Base-by-base conservation (phyloP, 1,140 invertebrate species). In the Globodera rostochiensis region DNA sequence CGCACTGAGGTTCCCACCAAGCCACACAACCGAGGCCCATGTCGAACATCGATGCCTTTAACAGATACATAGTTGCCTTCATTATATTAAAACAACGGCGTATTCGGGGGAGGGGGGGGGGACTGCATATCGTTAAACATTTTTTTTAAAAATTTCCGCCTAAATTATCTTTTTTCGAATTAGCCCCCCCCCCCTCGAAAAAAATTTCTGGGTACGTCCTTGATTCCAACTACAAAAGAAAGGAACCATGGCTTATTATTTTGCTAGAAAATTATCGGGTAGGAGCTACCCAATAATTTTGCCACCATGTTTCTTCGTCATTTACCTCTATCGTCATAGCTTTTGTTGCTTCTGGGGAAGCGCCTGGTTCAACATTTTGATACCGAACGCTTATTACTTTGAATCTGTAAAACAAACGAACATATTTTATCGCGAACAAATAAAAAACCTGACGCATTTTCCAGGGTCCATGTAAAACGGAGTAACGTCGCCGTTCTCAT, bases 381-480 rank as follows among this genome's bases (percentile, higher is more conserved):
- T 75, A 80, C 4, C 15, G n/a, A 45, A 80, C 79, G 15, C 46
- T 49, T 36, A 80, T 21, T 19, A 80, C 76, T 11, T 78, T 73
- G 53, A 80, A 80, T 49, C 79, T 80, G 57, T 6, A 15, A 57
- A 53, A 36, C 3, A 60, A 60, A 46, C 11, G 0, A 19, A 6
- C 57, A 64, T 53, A 15, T 15, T 53, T 11, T 53, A 3, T 15
- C 53, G 15, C 8, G 15, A 53, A 6, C 1, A 9, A 53, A 53
- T 53, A 64, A n/a, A 4, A 64, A 71, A 80, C 79, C 79, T 73
- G 13, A 80, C 75, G 47, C 75, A 36, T 45, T 50, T 80, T 73
- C 79, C 76, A 1, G 81, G 69, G n/a, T 82, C 81, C 81, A 82
- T 82, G 19, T 64, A 80, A 19, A 82, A 82, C 4, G 60, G 45